These are phyloP conservation scores for Acleris laterana DNA, from an alignment of 2,888 invertebrate species.

Conservation along the genomic window DNA sequence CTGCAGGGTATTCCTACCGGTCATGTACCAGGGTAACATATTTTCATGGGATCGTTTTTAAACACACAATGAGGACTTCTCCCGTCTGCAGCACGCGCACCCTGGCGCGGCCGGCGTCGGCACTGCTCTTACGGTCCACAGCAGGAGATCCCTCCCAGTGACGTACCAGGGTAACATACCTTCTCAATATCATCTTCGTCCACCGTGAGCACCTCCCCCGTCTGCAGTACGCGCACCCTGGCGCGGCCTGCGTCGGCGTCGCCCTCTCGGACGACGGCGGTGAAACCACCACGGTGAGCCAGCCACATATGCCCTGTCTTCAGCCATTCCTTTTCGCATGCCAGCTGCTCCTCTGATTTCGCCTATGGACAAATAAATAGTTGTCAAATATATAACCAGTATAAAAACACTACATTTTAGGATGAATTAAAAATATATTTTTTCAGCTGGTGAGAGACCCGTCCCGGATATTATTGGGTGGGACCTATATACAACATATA, in stretches of 20 bases:
- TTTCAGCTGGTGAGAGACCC: too few relatives aligned
- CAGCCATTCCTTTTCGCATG: conserved; percentile 87
- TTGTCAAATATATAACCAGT: neutral
- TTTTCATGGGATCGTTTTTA: conserved; percentile 98
- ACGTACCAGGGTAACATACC: conserved; percentile 69
- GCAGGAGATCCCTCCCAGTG: neutral
- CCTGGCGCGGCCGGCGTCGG: conserved; percentile 88
- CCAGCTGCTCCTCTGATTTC: conserved; percentile 86
- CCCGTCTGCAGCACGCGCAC: conserved; percentile 92
- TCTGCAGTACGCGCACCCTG: conserved; percentile 90
- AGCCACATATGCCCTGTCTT: conserved; percentile 93
- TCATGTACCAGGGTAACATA: conserved; percentile 52
- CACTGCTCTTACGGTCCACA: conserved; percentile 79
- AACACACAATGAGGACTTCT: conserved; percentile 95
- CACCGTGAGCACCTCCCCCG: conserved; percentile 92
- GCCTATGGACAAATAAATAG: conserved; percentile 74
- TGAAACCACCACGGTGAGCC: conserved; percentile 96
- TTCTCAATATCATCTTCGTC: conserved; percentile 98
- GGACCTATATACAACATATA: too few relatives aligned
- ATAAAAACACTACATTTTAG: too few relatives aligned
- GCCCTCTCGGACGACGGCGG: conserved; percentile 91
- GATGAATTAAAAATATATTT: too few relatives aligned
- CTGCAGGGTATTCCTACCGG: too few relatives aligned
- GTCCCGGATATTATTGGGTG: too few relatives aligned
- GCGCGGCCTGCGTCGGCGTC: conserved; percentile 88